Base-by-base conservation (phyloP, 1,140 invertebrate species). In the Aleiodes sp. region DNA sequence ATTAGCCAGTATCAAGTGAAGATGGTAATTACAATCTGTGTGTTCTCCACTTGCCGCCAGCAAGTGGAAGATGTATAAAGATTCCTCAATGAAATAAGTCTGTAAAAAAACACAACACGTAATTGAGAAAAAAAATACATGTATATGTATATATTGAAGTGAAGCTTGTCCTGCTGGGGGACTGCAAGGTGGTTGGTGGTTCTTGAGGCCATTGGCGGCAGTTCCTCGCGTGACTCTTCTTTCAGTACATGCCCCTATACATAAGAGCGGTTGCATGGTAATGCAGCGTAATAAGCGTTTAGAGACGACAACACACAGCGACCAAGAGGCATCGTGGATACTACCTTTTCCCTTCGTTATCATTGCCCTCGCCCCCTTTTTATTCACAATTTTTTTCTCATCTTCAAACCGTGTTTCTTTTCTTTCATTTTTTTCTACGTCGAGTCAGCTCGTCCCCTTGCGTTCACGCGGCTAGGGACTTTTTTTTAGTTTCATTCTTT, bases 251-350 rank as follows among this genome's bases (percentile, higher is more conserved):
- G 74, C 77, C 78, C n/a, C 81, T 81, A 79, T 76, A 73, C 70
- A 72, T 74, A 75, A 74, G 75, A 75, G 71, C 57, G 39, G 71
- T 74, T 73, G 76, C 72, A 72, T 67, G 68, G 77, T 81, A 82
- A 82, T 81, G 77, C 78, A 76, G 75, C 77, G 75, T 84, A 83
- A 83, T 83, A 81, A 82, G 79, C 78, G 77, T 83, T 83, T 82
- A 60, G 81, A 77, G n/a, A n/a, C n/a, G n/a, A n/a, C n/a, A n/a
- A n/a, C n/a, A n/a, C n/a, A n/a, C 76, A 76, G 82, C 77, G 74
- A 78, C 74, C 75, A 75, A 73, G 76, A 78, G 73, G 73, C 67
- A 72, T 65, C 26, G 2, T 29, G 26, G 14, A 59, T 59, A 59
- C 28, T 59, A 29, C 28, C 28, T 59, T 29, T n/a, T 41, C 24